These are phyloP conservation scores for Capitulum mitella DNA, from an alignment of 2,888 invertebrate genomes.

Conservation along the genomic window DNA sequence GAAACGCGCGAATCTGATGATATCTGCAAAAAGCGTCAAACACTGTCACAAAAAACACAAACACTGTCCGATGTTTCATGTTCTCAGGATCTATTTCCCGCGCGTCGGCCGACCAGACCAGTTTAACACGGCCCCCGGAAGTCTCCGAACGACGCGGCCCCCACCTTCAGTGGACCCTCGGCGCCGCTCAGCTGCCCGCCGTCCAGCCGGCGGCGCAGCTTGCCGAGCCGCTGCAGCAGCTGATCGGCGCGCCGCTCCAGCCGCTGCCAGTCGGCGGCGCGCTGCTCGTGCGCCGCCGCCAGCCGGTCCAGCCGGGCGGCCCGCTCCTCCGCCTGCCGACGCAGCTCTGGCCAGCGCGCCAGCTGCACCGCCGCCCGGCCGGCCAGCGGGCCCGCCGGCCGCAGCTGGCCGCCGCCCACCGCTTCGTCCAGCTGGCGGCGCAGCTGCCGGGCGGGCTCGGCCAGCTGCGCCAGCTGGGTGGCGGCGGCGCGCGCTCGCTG, in stretches of 20 bases:
- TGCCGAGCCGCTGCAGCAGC: not conserved
- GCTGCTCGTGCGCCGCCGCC: conserved; percentile 76
- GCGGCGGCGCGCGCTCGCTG: conserved; percentile 85
- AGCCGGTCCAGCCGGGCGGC: conserved; percentile 68
- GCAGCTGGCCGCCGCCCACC: conserved; percentile 65
- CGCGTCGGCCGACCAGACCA: no score
- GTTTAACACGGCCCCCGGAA: no score
- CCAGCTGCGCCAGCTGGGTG: conserved; percentile 94
- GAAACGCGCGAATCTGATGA: no score
- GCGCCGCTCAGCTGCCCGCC: not conserved
- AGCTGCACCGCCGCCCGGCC: conserved; percentile 70
- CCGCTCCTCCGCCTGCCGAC: not conserved
- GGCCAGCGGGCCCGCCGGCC: conserved; percentile 83
- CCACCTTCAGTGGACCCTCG: not conserved
- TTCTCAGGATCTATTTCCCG: no score
- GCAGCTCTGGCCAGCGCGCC: conserved; percentile 27
- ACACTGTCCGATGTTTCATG: no score
- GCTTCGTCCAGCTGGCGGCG: conserved; percentile 90
- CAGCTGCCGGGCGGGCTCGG: conserved; percentile 94
- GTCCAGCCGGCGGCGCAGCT: not conserved
- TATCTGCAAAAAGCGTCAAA: no score
- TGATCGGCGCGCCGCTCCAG: conserved; percentile 92
- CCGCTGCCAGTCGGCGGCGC: conserved; percentile 89
- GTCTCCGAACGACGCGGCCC: no score
- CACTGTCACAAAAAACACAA: no score